Conservation (phyloP, 2,888 invertebrate genomes). For the Mycalesis mineus region DNA sequence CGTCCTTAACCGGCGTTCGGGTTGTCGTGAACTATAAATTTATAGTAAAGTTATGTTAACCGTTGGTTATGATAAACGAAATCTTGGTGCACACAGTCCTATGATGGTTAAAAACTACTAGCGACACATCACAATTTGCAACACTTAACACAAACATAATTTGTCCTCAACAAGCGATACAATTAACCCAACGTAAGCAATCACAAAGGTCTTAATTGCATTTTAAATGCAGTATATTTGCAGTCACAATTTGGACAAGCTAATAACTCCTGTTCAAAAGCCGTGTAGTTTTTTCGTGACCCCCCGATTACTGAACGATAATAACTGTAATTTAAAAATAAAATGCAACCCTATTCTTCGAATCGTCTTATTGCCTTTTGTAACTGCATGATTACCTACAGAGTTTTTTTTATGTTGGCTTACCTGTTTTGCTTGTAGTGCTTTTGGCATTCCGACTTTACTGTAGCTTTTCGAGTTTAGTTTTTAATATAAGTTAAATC, state of each 20-base stretch:
- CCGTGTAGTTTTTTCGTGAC: constrained; percentile 39
- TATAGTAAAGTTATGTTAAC: no score
- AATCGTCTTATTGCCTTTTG: constrained; percentile 49
- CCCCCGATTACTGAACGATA: constrained; percentile 45
- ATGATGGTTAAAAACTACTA: no score
- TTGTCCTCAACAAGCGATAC: background rate
- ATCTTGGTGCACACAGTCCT: no score
- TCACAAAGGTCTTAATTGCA: constrained; percentile 15
- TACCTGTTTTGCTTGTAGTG: background rate
- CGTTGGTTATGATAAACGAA: no score
- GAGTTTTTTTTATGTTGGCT: constrained; percentile 10
- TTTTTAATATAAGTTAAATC: no score
- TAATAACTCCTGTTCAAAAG: constrained; percentile 24
- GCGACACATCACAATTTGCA: background rate
- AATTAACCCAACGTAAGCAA: constrained; percentile 5
- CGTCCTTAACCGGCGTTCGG: no score
- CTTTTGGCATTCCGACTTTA: constrained; percentile 21
- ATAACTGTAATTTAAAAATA: constrained; percentile 60
- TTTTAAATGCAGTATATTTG: constrained; percentile 34
- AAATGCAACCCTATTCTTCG: constrained; percentile 48
- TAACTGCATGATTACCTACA: constrained; percentile 38
- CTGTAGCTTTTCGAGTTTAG: background rate
- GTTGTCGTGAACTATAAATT: no score
- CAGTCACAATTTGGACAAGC: constrained; percentile 32
- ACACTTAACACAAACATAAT: background rate